phyloP scores from a whole-genome alignment of 2,113 vertebrate genomes.

The Pontoporia blainvillei region DNA sequence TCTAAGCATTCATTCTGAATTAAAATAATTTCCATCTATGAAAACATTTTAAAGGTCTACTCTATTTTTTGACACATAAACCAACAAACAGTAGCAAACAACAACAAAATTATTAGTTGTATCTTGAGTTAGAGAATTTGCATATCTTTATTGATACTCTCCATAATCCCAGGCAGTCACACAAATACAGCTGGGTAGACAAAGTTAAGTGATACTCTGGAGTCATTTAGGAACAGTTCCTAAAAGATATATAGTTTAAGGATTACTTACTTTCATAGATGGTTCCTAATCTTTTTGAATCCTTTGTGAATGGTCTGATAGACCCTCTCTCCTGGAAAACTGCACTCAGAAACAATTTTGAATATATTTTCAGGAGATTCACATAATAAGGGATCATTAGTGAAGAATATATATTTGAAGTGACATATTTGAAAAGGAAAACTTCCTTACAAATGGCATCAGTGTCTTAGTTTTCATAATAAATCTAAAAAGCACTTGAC shows the following conservation, averaged over 20 bases:
- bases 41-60: constrained; percentile 23
- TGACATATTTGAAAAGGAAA: background rate
- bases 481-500: background rate
- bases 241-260: background rate
- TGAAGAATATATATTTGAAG: background rate
- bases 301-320: background rate
- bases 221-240: background rate
- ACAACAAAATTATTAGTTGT: constrained; percentile 11
- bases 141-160: background rate
- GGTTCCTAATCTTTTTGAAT: constrained; percentile 4
- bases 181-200: background rate
- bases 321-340: background rate
- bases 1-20: constrained; percentile 1
- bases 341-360: background rate
- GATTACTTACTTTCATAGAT: background rate
- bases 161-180: background rate
- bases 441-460: background rate
- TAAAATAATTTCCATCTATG: background rate
- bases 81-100: background rate
- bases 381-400: background rate
- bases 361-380: background rate
- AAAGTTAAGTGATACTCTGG: background rate
- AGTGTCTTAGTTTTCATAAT: background rate
- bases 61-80: background rate
- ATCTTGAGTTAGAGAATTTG: background rate